phyloP scores from a whole-genome alignment of 2,888 invertebrate species.

The Drosophila antonietae region DNA sequence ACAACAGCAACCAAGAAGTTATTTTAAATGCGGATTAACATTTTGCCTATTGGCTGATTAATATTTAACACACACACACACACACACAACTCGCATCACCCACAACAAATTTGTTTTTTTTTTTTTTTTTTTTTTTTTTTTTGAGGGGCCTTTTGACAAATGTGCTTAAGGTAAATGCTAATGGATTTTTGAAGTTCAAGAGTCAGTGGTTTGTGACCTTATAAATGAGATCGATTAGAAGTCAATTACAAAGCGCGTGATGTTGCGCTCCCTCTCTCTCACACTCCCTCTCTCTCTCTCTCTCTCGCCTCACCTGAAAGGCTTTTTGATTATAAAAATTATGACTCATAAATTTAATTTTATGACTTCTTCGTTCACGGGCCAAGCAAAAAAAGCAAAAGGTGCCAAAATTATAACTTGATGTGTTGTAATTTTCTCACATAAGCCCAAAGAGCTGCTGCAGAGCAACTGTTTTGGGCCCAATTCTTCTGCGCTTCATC shows the following conservation, averaged over 20 bases:
- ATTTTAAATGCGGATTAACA: constrained; percentile 71
- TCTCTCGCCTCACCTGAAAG: constrained; percentile 15
- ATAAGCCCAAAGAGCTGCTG: constrained; percentile 50
- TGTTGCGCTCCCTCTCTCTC: constrained; percentile 1
- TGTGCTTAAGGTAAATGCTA: constrained; percentile 66
- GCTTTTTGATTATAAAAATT: constrained; percentile 72
- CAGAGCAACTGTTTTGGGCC: constrained; percentile 27
- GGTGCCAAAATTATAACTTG: constrained; percentile 70
- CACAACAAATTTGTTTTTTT: constrained; percentile 19
- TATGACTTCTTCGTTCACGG: constrained; percentile 65
- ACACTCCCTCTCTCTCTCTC: neutral
- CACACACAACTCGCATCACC: constrained; percentile 34
- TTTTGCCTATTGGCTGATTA: constrained; percentile 78
- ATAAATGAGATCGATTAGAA: constrained; percentile 73
- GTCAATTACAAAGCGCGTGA: constrained; percentile 64
- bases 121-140: constrained; percentile 3
- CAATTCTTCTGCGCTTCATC: constrained; percentile 51
- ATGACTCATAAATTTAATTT: constrained; percentile 75
- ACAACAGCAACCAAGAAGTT: constrained; percentile 19
- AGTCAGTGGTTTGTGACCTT: constrained; percentile 25
- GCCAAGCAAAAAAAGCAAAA: constrained; percentile 30
- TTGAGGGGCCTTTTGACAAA: constrained; percentile 63
- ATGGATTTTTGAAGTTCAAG: constrained; percentile 50
- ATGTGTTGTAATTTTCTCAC: constrained; percentile 59
- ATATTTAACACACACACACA: constrained; percentile 53